Percentiles rank a stretch among this genome's conserved stretches.
phyloP scores from a whole-genome alignment of 2,113 vertebrate species.

The Onychostruthus taczanowskii region DNA sequence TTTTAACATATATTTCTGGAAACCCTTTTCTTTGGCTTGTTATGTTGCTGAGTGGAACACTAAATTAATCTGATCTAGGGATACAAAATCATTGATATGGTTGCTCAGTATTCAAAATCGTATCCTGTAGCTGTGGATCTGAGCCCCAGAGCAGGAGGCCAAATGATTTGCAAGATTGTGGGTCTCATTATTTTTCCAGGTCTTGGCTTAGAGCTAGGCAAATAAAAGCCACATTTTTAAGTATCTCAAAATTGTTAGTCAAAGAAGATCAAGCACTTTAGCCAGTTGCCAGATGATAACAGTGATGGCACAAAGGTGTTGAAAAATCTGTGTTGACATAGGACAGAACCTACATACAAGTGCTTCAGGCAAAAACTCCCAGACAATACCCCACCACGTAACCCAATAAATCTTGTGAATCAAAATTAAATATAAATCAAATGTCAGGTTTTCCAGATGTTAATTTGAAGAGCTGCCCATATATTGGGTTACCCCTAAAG shows the following conservation, averaged over 20 bases:
- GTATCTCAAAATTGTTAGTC: background rate
- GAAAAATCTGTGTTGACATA: background rate
- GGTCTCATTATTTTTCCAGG: background rate
- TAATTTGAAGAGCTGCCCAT: background rate
- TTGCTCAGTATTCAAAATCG: background rate
- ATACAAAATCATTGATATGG: background rate
- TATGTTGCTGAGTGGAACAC: background rate
- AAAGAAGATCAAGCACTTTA: background rate
- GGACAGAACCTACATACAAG: background rate
- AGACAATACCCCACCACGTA: background rate
- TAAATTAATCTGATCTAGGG: background rate
- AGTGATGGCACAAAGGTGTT: background rate
- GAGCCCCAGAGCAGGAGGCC: background rate
- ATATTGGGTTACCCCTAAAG: background rate
- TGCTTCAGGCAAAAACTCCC: background rate
- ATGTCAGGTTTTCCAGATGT: background rate
- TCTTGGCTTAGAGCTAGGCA: background rate
- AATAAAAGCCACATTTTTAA: background rate
- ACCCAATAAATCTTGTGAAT: background rate
- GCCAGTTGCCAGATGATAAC: background rate
- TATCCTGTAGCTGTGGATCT: background rate
- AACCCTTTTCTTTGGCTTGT: background rate
- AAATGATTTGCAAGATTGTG: background rate
- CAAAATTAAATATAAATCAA: background rate
- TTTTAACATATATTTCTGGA: background rate